Base-by-base conservation (phyloP, 2,113 vertebrate species). In the Morone saxatilis region DNA sequence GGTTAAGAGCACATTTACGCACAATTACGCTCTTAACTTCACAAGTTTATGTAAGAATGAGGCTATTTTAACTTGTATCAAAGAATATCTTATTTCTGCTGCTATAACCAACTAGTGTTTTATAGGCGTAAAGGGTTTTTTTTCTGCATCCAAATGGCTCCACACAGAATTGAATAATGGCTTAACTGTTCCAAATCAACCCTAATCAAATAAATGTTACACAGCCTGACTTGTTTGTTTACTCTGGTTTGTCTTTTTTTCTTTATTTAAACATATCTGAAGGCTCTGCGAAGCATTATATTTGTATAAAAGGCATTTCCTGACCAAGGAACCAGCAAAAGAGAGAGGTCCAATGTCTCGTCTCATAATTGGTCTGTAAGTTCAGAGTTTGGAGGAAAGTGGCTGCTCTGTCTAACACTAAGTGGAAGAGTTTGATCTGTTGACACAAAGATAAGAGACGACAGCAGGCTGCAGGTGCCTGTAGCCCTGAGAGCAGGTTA, bases 131-230 rank as follows among this genome's bases (percentile, higher is more conserved):
- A 51, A 43, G 5, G 31, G 7, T 5, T 36, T 66, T 57, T 57
- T 67, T 76, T 41, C 40, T 47, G 47, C 20, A 25, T 38, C 31
- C n/a, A 59, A 81, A 73, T 76, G 25, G 25, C 16, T 59, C 68
- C 22, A 78, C 51, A 19, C 53, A 71, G 11, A 77, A 86, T 41
- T 76, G 25, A 86, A 87, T 75, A 84, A 71, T 81, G 71, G 25
- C 51, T 68, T 76, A 84, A 79, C 22, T 85, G 78, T 89, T 75
- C 78, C 56, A 82, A 71, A 75, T 84, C 53, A 80, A 7, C 47
- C 48, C 7, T 65, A 83, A 85, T 86, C 40, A 78, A 80, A 86
- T 86, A 41, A 61, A 67, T 83, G 41, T 72, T 43, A 68, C 14
- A 57, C 57, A 78, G 20, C 16, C 68, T 54, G 65, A 51, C 59